Base-by-base conservation (phyloP, 1,140 invertebrate species). In the Helicoverpa zea region DNA sequence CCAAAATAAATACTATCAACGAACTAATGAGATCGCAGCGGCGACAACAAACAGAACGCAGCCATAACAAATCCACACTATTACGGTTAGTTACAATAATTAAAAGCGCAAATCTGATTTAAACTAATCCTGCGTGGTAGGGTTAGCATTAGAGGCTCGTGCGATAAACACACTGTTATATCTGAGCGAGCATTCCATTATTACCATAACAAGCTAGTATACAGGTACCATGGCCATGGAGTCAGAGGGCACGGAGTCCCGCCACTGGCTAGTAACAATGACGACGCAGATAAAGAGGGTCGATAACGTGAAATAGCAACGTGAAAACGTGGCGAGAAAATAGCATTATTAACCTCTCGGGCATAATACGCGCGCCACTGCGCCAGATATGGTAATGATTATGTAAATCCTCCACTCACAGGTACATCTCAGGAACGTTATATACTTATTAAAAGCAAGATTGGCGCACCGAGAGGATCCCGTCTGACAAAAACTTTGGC, bases 281-380 rank as follows among this genome's bases (percentile, higher is more conserved):
- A 95, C 93, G 94, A 91, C 89, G 90, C 87, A 95, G 94, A 95
- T 95, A 93, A 94, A 94, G 92, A 92, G 91, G 90, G 89, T 94
- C 93, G 94, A 95, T 95, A 95, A 95, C 88, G 91, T 92, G 91
- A 95, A 95, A 95, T 95, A 95, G 94, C 91, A 94, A 94, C 89
- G 94, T 94, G 94, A 95, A 94, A 95, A 95, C 90, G 93, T 94
- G 93, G 91, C 91, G 92, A 95, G 94, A 95, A 95, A 95, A 95
- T 95, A 94, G 93, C 94, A 95, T 95, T 95, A 95, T 95, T 95
- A 95, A 95, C 94, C 94, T 95, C 94, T 89, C 84, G 94, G 94
- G 94, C 89, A 92, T 94, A 95, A 95, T 95, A 94, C 91, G 89
- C 92, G 91, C 93, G 92, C 92, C 92, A 93, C 90, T 92, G 91